These are phyloP conservation scores for Alcis repandata DNA, from an alignment of 2,888 invertebrate species.

Conservation along the genomic window DNA sequence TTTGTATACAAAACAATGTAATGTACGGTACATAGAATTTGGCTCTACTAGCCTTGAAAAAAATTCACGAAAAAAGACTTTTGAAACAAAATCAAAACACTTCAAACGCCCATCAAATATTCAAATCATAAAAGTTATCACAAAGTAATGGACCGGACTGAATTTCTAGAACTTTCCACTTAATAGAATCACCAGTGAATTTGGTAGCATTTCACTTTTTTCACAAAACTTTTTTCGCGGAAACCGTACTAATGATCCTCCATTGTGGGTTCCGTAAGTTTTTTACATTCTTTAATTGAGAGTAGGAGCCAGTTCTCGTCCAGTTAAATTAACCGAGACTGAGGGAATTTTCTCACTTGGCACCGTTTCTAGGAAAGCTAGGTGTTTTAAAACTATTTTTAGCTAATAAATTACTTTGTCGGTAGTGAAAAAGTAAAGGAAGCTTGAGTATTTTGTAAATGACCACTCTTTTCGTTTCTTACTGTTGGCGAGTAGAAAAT, in stretches of 20 bases:
- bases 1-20: too few relatives aligned
- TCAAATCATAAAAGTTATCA: conserved; percentile 49
- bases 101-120: conserved; percentile 35
- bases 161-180: conserved; percentile 58
- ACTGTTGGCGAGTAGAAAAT: background rate
- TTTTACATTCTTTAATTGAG: conserved; percentile 67
- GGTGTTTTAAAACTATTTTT: conserved; percentile 27
- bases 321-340: conserved; percentile 52
- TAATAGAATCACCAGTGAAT: conserved; percentile 71
- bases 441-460: background rate
- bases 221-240: conserved; percentile 54
- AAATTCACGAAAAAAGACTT: background rate
- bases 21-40: too few relatives aligned
- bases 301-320: conserved; percentile 54
- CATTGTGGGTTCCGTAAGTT: conserved; percentile 66
- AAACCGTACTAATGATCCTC: conserved; percentile 63
- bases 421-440: background rate
- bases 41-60: background rate
- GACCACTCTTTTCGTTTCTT: background rate
- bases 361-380: conserved; percentile 35
- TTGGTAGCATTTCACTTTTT: conserved; percentile 62
- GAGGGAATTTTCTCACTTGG: conserved; percentile 47
- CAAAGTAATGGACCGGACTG: conserved; percentile 58
- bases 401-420: conserved; percentile 20
- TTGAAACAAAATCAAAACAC: conserved; percentile 15